A percentile compares a stretch with the other conserved stretches of the same genome.
These are phyloP conservation scores for Calephelis perditalis DNA, from an alignment of 2,888 invertebrate genomes.

Conservation along the genomic window DNA sequence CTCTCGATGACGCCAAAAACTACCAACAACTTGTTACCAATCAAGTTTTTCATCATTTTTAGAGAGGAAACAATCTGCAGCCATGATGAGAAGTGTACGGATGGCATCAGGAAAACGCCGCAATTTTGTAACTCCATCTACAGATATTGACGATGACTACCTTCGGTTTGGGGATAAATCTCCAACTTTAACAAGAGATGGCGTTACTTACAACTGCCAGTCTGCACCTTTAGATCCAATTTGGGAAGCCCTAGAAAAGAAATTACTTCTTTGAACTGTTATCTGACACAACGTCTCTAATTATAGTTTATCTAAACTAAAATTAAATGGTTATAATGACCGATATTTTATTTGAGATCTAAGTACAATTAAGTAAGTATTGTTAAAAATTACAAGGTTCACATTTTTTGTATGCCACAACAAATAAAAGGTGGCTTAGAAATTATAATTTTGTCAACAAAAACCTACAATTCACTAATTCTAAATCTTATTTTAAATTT, in stretches of 20 bases:
- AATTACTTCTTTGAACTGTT: constrained; percentile 41
- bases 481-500: no score
- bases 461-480: no score
- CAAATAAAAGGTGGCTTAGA: no score
- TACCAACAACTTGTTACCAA: no score
- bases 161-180: constrained; percentile 36
- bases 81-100: constrained; percentile 60
- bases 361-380: no score
- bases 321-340: no score
- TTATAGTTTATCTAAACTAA: not conserved
- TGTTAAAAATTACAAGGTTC: no score
- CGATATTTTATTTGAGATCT: no score
- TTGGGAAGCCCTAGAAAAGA: constrained; percentile 61
- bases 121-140: constrained; percentile 22
- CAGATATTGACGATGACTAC: constrained; percentile 29
- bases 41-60: constrained; percentile 20
- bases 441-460: no score
- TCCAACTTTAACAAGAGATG: constrained; percentile 33
- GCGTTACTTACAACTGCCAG: constrained; percentile 26
- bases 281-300: not conserved
- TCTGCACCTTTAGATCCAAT: constrained; percentile 45
- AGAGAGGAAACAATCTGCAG: constrained; percentile 56
- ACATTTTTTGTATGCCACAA: no score
- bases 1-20: no score
- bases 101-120: constrained; percentile 50